A percentile compares a stretch with the other conserved stretches of the same genome.
Conservation (phyloP, 2,888 invertebrate genomes). For the Drosophila sordidula region DNA sequence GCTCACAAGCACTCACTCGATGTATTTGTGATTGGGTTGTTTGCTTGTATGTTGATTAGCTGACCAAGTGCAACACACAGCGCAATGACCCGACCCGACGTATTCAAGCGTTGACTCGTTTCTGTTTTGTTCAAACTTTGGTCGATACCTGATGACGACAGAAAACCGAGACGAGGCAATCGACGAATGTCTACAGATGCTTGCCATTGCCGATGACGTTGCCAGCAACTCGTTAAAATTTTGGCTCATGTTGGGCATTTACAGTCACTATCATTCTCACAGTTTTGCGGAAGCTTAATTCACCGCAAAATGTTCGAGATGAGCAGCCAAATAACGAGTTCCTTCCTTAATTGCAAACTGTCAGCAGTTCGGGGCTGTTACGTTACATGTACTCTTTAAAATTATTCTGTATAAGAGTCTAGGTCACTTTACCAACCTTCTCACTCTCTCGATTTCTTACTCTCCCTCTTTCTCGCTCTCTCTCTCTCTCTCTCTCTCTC, state of each 20-base stretch:
- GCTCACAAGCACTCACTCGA: conserved; percentile 15
- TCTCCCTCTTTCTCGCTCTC: conserved; percentile 9
- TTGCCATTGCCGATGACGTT: conserved; percentile 46
- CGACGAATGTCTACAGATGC: conserved; percentile 40
- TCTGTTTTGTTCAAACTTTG: conserved; percentile 75
- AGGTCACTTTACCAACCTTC: conserved; percentile 5
- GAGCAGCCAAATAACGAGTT: conserved; percentile 75
- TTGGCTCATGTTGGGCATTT: conserved; percentile 31
- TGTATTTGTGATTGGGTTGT: conserved; percentile 11
- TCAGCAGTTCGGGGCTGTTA: conserved; percentile 11
- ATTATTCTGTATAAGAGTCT: conserved; percentile 48
- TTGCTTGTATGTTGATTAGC: conserved; percentile 28
- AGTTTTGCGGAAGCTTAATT: conserved; percentile 67
- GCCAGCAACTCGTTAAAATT: conserved; percentile 26
- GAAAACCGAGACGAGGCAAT: conserved; percentile 38
- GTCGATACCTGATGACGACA: conserved; percentile 53
- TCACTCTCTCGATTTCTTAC: conserved; percentile 1
- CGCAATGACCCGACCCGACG: conserved; percentile 83
- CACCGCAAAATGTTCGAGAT: conserved; percentile 72
- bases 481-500: conserved; percentile 2
- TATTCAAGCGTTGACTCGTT: conserved; percentile 83
- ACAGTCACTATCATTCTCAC: conserved; percentile 35
- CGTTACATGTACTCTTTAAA: conserved; percentile 27
- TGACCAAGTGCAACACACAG: conserved; percentile 67
- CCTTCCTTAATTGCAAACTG: conserved; percentile 71